Evolutionary conservation across 2,797 vertebrate species (phyloP).

Genomic region (Urosaurus nigricauda): DNA sequence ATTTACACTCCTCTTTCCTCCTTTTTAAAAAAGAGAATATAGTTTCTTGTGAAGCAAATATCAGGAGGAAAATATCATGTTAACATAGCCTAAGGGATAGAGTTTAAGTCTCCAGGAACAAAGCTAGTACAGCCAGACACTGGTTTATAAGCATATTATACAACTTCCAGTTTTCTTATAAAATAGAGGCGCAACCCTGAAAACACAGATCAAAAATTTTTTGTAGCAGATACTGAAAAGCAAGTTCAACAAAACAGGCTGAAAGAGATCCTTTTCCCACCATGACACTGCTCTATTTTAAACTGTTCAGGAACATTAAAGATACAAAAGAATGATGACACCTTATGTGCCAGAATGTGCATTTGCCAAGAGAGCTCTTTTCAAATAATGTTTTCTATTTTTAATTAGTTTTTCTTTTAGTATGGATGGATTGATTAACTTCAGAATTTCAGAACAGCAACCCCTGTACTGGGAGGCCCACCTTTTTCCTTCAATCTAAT

Average conservation of each 20-base stretch:
- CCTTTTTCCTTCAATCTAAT: constrained; percentile 92
- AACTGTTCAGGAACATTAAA: constrained; percentile 39
- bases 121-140: constrained; percentile 27
- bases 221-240: constrained; percentile 54
- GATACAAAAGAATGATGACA: not conserved
- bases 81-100: constrained; percentile 45
- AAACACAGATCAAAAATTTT: constrained; percentile 52
- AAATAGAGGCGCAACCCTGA: constrained; percentile 51
- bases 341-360: constrained; percentile 48
- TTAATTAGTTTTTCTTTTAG: constrained; percentile 83
- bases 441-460: constrained; percentile 86
- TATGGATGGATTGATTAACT: constrained; percentile 90
- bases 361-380: constrained; percentile 29
- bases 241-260: constrained; percentile 14
- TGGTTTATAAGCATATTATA: constrained; percentile 29
- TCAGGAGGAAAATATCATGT: constrained; percentile 8
- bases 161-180: constrained; percentile 49
- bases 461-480: constrained; percentile 77
- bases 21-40: constrained; percentile 37
- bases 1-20: constrained; percentile 60
- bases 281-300: constrained; percentile 18
- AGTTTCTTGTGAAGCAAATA: constrained; percentile 9
- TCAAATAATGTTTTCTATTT: constrained; percentile 71
- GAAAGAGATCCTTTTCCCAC: not conserved
- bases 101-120: constrained; percentile 45